Conservation (phyloP, 2,888 invertebrate genomes). For the Pheosia gnoma region DNA sequence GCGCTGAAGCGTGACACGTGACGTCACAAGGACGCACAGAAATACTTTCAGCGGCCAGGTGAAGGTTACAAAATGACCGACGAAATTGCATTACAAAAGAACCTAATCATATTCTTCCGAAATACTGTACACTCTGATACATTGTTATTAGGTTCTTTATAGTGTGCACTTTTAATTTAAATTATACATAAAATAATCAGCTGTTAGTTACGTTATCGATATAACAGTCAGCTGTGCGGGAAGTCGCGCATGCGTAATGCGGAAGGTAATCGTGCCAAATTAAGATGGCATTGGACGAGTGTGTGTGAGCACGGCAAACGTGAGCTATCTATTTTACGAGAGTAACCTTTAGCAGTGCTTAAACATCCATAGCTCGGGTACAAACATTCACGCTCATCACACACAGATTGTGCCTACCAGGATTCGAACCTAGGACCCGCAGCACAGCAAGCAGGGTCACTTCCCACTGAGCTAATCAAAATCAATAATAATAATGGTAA, state of each 20-base stretch:
- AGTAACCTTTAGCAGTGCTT: conserved; percentile 15
- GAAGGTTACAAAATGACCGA: conserved; percentile 63
- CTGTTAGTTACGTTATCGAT: conserved; percentile 44
- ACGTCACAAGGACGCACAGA: conserved; percentile 79
- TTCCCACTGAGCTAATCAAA: too few species aligned
- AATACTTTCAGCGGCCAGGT: conserved; percentile 80
- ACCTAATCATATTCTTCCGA: neutral
- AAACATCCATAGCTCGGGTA: too few species aligned
- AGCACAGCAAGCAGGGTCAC: too few species aligned
- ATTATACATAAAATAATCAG: conserved; percentile 8
- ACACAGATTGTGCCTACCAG: too few species aligned
- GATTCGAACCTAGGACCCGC: too few species aligned
- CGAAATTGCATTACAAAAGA: conserved; percentile 14
- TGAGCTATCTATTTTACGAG: conserved; percentile 26
- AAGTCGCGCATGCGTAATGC: conserved; percentile 52
- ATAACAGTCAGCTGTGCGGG: conserved; percentile 61
- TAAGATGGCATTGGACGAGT: conserved; percentile 48
- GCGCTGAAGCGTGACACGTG: conserved; percentile 63
- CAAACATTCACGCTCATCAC: too few species aligned
- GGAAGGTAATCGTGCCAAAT: conserved; percentile 56
- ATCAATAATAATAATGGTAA: too few species aligned
- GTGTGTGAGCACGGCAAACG: conserved; percentile 24
- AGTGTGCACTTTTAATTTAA: conserved; percentile 5
- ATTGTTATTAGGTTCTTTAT: neutral
- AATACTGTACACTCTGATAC: neutral